Percentiles rank a stretch among this genome's conserved stretches.
phyloP scores from a whole-genome alignment of 2,888 invertebrate species.

The Periphyllus acericola region DNA sequence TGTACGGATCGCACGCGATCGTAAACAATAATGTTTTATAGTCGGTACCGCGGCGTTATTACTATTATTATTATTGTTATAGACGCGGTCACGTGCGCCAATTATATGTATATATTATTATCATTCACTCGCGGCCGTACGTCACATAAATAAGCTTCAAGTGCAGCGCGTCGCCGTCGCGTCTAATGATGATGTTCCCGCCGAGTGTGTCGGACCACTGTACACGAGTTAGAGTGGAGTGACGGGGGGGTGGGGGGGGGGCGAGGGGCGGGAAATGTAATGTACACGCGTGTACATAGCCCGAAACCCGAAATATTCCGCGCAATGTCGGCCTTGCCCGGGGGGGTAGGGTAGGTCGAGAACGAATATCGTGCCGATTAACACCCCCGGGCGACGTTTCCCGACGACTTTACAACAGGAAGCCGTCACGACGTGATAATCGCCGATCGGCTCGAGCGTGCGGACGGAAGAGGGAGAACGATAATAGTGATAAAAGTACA shows the following conservation, averaged over 20 bases:
- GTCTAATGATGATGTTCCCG: conserved; percentile 25
- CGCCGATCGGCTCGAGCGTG: background rate
- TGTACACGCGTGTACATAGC: background rate
- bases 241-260: too few relatives aligned
- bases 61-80: conserved; percentile 4
- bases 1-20: background rate
- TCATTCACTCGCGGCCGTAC: background rate
- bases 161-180: background rate
- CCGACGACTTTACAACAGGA: background rate
- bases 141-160: conserved; percentile 37
- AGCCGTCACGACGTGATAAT: conserved; percentile 35
- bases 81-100: conserved; percentile 41
- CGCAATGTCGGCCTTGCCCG: background rate
- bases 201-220: background rate
- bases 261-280: too few relatives aligned
- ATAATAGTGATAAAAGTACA: background rate
- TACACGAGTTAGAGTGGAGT: background rate
- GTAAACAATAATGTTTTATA: background rate
- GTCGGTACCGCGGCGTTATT: too few relatives aligned
- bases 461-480: background rate
- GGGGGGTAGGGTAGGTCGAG: background rate
- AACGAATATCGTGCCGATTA: background rate
- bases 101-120: background rate
- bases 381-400: background rate
- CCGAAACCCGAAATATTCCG: background rate